Evolutionary conservation across 2,113 vertebrate species (phyloP), one percentile per base, ranked within the genome.

Genomic region (Hippopotamus amphibius): DNA sequence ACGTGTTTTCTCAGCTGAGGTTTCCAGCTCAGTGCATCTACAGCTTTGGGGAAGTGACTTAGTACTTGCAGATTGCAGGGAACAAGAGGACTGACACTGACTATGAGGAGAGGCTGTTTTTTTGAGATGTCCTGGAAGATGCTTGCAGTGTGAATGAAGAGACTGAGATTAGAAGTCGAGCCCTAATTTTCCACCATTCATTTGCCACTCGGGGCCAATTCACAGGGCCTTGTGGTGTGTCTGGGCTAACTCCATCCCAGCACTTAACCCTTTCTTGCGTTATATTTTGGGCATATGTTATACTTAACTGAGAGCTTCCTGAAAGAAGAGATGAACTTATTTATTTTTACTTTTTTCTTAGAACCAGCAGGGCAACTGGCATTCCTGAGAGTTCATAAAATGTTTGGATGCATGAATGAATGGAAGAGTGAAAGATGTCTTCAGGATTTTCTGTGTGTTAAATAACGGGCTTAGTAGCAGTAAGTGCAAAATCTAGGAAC

Each of bases 11-110:
- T 63, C 26, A 43, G 80, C 84, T 46, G 55, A 37, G 16, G 48
- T 43, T 8, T 87, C 57, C 59, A 12, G 5, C 6, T 76, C 43
- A 10, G 9, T 1, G 26, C 4, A 0, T 55, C 8, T 7, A 2
- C 57, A 74, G 57, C 7, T 22, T 2, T 14, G 15, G 28, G 24
- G 22, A 59, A 77, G 0, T 0, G 3, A 12, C 50, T 26, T 37
- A 13, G 24, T 14, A 24, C 71, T 69, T 66, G 68, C 68, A 10
- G 63, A n/a, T 1, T 4, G 43, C 19, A 5, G 28, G 3, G 30
- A 41, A 7, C 15, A 37, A 48, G 46, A 9, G 26, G 7, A 14
- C 22, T n/a, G 55, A 14, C 19, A 0, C 4, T 57, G 63, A 33
- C 63, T 59, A 4, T 4, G 59, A 46, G 53, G 26, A 79, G 2